These are phyloP conservation scores for Odobenus rosmarus DNA, from an alignment of 2,113 vertebrate genomes.

Conservation along the genomic window DNA sequence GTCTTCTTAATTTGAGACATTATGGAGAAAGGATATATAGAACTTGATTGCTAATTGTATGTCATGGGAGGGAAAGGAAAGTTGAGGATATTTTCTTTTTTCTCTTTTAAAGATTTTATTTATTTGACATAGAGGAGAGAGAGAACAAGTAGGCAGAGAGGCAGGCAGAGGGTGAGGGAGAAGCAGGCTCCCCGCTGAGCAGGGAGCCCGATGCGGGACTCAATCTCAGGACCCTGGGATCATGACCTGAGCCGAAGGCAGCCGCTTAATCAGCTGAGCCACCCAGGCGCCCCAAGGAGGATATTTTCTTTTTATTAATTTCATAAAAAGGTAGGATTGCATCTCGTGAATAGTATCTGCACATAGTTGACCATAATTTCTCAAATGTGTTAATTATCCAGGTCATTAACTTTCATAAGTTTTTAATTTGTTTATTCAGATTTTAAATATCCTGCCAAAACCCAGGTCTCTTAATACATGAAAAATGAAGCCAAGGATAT, in stretches of 20 bases:
- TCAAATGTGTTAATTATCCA: slow-evolving; percentile 30
- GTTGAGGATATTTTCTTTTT: not conserved
- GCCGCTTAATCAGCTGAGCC: too few relatives aligned
- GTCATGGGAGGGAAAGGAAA: not conserved
- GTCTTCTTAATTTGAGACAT: not conserved
- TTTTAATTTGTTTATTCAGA: slow-evolving; percentile 53
- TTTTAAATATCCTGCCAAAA: slow-evolving; percentile 47
- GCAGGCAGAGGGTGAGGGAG: too few relatives aligned
- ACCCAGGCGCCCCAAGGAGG: not conserved
- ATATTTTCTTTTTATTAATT: slow-evolving; percentile 9
- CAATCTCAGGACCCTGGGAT: too few relatives aligned
- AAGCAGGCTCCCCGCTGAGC: too few relatives aligned
- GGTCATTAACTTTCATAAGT: slow-evolving; percentile 8
- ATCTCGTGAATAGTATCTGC: not conserved
- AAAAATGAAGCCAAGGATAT: not conserved
- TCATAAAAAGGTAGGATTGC: not conserved
- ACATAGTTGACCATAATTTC: slow-evolving; percentile 26
- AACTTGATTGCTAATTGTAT: not conserved
- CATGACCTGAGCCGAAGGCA: too few relatives aligned
- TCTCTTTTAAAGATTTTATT: not conserved
- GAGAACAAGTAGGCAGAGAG: too few relatives aligned
- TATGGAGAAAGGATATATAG: not conserved
- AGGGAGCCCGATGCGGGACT: too few relatives aligned
- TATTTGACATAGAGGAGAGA: too few relatives aligned
- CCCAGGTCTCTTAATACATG: not conserved